Evolutionary conservation across 2,888 invertebrate species (phyloP), one percentile per base, ranked within the genome.

Genomic region (Lamellibrachia columna): DNA sequence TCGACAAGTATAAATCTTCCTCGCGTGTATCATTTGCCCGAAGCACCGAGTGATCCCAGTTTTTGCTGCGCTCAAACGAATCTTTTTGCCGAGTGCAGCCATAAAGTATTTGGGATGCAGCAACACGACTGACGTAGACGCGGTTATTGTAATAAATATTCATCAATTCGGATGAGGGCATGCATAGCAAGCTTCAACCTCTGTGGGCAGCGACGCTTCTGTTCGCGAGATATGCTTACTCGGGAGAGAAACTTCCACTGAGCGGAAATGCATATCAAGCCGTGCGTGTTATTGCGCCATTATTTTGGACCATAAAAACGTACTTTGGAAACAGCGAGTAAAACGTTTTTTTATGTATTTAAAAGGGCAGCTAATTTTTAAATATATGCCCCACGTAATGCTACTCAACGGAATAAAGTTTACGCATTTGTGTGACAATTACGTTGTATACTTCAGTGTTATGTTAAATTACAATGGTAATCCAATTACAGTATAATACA

Each of bases 41-140:
- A n/a, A 75, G 75, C 75, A 75, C 75, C 75, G 75, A 75, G n/a
- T 75, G 75, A 75, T 75, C 75, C 75, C 75, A 75, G 22, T 75
- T 75, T 75, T 75, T 75, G n/a, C 75, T n/a, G n/a, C 75, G 75
- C 75, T 22, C 75, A 75, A 75, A 75, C 75, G 75, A n/a, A 75
- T n/a, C 75, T 75, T 75, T 75, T 75, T 75, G 75, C 75, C 75
- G 75, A 75, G 75, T 75, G 75, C 22, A 22, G 75, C 22, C 75
- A 75, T 75, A 75, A 75, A 75, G 75, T 75, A 75, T 75, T 75
- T 75, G 75, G 75, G 75, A 75, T 75, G 75, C 75, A 75, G 75
- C 75, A 22, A 75, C 75, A 75, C 75, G 75, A 75, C 75, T 75
- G 75, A 75, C 75, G 75, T 75, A 22, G 75, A 75, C 75, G 75